Percentiles rank a stretch among this genome's conserved stretches.
Conservation (phyloP, 2,113 vertebrate species). For the Crotalus viridis region DNA sequence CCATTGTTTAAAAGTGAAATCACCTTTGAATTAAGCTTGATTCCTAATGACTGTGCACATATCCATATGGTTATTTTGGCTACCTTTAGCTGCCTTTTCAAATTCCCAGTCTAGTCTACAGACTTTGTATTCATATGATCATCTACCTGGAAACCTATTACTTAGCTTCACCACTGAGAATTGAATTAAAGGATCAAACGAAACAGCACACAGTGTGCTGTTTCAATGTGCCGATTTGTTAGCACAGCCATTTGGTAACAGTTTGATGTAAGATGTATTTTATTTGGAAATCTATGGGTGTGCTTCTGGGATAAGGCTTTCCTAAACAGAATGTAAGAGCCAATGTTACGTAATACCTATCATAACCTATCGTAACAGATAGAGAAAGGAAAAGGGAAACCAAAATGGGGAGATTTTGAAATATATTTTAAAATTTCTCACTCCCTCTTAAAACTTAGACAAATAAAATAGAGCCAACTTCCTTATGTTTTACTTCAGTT, state of each 20-base stretch:
- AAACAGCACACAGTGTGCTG: not conserved
- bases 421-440: not conserved
- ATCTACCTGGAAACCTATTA: not conserved
- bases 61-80: not conserved
- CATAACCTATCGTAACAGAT: not conserved
- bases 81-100: not conserved
- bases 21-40: not conserved
- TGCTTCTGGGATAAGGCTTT: not conserved
- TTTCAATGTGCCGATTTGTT: not conserved
- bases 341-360: not conserved
- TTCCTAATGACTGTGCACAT: not conserved
- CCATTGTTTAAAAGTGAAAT: not conserved
- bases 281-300: not conserved
- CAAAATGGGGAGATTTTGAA: not conserved
- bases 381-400: not conserved
- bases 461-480: not conserved
- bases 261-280: not conserved
- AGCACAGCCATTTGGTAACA: not conserved
- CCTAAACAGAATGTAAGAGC: no score
- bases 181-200: not conserved
- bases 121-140: not conserved
- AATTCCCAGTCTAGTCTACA: not conserved
- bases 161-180: not conserved
- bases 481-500: not conserved
- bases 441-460: not conserved